A percentile compares a stretch with the other conserved stretches of the same genome.
phyloP scores from a whole-genome alignment of 2,888 invertebrate genomes.

The Watsonalla binaria region DNA sequence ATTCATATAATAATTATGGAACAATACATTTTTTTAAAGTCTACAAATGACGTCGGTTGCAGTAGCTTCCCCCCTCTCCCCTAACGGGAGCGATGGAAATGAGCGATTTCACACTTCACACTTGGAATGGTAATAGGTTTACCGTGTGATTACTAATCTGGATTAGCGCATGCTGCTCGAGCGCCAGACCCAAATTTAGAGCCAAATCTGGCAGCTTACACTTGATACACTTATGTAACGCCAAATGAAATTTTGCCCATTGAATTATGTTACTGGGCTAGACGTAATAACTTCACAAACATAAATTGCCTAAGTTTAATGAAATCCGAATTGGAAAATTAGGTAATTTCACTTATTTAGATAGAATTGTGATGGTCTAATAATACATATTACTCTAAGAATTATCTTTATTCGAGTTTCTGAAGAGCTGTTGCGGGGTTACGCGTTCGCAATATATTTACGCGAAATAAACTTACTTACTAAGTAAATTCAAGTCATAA shows the following conservation, averaged over 20 bases:
- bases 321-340: neutral
- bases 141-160: constrained; percentile 54
- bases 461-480: too few species aligned
- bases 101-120: constrained; percentile 53
- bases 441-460: too few species aligned
- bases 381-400: neutral
- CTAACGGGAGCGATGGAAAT: constrained; percentile 25
- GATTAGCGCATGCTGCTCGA: constrained; percentile 33
- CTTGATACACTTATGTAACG: constrained; percentile 10
- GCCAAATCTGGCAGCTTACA: constrained; percentile 25
- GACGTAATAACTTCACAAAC: neutral
- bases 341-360: neutral
- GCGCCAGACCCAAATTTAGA: constrained; percentile 24
- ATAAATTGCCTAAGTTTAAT: neutral
- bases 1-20: too few species aligned
- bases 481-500: too few species aligned
- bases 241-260: neutral
- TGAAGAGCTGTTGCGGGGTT: too few species aligned
- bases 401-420: too few species aligned
- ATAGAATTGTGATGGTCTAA: neutral
- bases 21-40: too few species aligned
- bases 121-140: constrained; percentile 48
- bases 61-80: constrained; percentile 16
- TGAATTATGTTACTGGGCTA: neutral
- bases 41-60: constrained; percentile 24